These are phyloP conservation scores for Micrasema longulum DNA, from an alignment of 1,140 invertebrate genomes.

Conservation along the genomic window DNA sequence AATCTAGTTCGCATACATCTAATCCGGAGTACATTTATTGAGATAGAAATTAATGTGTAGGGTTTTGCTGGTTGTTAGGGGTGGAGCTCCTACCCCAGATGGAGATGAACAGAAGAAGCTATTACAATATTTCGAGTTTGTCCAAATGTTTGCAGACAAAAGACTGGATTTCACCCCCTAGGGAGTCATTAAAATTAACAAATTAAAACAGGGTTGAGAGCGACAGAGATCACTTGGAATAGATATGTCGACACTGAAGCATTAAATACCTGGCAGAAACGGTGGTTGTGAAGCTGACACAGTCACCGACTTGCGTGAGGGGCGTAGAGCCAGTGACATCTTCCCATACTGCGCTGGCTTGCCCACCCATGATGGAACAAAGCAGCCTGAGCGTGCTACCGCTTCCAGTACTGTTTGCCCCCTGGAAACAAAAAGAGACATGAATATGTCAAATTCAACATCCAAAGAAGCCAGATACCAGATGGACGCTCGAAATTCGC, in stretches of 20 bases:
- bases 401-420: conserved; percentile 47
- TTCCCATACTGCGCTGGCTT: conserved; percentile 95
- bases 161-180: no score
- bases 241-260: background rate
- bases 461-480: no score
- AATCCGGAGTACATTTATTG: no score
- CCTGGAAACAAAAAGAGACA: conserved; percentile 6
- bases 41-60: no score
- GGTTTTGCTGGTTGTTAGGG: no score
- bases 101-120: background rate
- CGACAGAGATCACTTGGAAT: background rate
- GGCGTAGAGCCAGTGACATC: conserved; percentile 97
- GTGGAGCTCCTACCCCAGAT: no score
- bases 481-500: no score
- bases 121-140: no score
- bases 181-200: no score
- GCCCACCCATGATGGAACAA: conserved; percentile 95
- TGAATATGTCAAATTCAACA: no score
- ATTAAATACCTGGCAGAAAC: conserved; percentile 83
- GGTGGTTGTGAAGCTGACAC: conserved; percentile 96
- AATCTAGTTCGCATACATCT: no score
- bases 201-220: background rate
- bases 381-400: conserved; percentile 80
- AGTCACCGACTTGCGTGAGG: conserved; percentile 94
- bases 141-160: no score